Percentiles rank a stretch among this genome's conserved stretches.
Conservation (phyloP, 2,113 vertebrate species). For the Phocoena phocoena region DNA sequence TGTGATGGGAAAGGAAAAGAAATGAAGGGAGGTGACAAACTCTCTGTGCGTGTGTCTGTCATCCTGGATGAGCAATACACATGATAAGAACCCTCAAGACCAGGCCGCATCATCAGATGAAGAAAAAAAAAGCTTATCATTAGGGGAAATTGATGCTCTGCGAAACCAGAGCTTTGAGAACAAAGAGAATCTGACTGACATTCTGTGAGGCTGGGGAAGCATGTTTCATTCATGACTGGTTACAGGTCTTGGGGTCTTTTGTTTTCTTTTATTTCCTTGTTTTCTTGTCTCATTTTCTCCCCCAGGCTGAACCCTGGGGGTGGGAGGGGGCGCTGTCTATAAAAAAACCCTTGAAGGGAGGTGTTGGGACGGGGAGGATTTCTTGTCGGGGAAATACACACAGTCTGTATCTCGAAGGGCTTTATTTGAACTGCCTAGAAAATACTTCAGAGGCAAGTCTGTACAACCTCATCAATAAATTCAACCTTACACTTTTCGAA, state of each 20-base stretch:
- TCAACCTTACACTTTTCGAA: background rate
- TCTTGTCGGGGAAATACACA: background rate
- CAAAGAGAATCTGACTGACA: conserved; percentile 13
- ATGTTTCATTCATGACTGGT: background rate
- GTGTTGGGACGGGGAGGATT: background rate
- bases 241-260: background rate
- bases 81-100: conserved; percentile 47
- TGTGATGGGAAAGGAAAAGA: conserved; percentile 7
- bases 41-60: conserved; percentile 30
- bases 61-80: conserved; percentile 32
- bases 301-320: background rate
- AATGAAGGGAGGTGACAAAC: conserved; percentile 53
- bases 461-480: background rate
- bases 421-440: conserved; percentile 44
- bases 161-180: conserved; percentile 48
- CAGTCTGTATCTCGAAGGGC: background rate
- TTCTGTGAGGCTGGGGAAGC: background rate
- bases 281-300: background rate
- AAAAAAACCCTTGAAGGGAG: background rate
- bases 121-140: conserved; percentile 43
- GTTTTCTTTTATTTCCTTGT: conserved; percentile 21
- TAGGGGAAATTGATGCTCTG: conserved; percentile 10
- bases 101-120: background rate
- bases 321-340: background rate
- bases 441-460: background rate